Evolutionary conservation across 2,113 vertebrate species (phyloP).

Genomic region (Clarias magur): DNA sequence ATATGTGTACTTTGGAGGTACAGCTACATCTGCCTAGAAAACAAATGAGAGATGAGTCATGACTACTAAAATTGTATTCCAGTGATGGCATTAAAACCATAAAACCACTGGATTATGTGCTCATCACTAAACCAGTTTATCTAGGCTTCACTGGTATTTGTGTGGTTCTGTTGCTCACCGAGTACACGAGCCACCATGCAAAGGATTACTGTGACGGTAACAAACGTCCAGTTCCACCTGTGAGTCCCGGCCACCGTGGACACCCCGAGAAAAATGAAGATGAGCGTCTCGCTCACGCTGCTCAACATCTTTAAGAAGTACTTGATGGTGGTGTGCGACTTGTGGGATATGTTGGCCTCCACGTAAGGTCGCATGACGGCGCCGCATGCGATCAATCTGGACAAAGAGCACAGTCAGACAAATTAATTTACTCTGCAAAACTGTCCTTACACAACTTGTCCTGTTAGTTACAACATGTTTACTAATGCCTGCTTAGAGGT

Average conservation of each 20-base stretch:
- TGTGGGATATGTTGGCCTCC: constrained; percentile 98
- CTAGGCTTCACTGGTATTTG: neutral
- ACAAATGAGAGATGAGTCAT: neutral
- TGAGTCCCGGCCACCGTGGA: constrained; percentile 92
- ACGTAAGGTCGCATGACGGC: constrained; percentile 94
- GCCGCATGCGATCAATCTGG: constrained; percentile 88
- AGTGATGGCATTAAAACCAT: neutral
- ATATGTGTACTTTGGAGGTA: neutral
- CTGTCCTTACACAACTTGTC: too few species aligned
- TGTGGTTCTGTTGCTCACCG: constrained; percentile 71
- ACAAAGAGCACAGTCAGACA: neutral
- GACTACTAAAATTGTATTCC: neutral
- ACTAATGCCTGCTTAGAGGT: neutral
- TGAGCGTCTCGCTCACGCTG: constrained; percentile 96
- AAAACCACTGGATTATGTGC: neutral
- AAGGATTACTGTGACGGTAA: constrained; percentile 86
- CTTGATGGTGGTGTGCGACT: constrained; percentile 98
- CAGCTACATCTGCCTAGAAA: neutral
- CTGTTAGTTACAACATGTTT: neutral
- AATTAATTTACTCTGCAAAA: neutral
- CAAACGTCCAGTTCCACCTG: constrained; percentile 93
- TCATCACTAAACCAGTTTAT: neutral
- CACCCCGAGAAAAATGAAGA: constrained; percentile 96
- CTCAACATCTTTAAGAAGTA: constrained; percentile 99
- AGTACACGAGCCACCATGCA: constrained; percentile 90